Evolutionary conservation across 1,140 invertebrate genomes (phyloP).

Genomic region (Penaeus indicus): DNA sequence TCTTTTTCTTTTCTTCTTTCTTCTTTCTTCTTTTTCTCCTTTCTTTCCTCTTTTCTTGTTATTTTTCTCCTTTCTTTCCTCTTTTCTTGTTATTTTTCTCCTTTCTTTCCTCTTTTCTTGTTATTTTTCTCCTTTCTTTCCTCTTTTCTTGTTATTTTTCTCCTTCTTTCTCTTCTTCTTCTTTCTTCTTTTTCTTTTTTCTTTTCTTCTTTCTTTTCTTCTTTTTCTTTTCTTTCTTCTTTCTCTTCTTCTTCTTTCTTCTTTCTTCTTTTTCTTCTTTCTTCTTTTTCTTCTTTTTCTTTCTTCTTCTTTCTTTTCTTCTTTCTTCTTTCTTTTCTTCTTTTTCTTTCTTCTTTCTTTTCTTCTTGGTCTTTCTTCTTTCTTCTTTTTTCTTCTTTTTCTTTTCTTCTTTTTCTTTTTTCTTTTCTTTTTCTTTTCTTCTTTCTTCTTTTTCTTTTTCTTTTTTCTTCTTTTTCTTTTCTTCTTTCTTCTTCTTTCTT

Average conservation of each 20-base stretch:
- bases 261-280: background rate
- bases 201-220: slow-evolving; percentile 11
- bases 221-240: background rate
- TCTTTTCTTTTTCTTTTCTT: background rate
- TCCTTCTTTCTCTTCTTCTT: background rate
- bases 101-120: too few species aligned
- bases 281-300: slow-evolving; percentile 1
- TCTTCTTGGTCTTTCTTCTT: background rate
- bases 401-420: background rate
- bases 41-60: too few species aligned
- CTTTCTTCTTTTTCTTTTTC: background rate
- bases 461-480: background rate
- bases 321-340: background rate
- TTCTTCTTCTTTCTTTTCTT: slow-evolving; percentile 20
- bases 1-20: too few species aligned
- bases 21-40: too few species aligned
- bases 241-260: too few species aligned
- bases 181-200: background rate
- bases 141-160: background rate
- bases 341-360: background rate
- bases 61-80: too few species aligned
- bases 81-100: too few species aligned
- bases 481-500: background rate
- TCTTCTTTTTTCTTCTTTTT: background rate
- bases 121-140: background rate